Evolutionary conservation across 2,113 vertebrate genomes (phyloP), one percentile per base, ranked within the genome.

Genomic region (Cyphomyrus discorhynchus): DNA sequence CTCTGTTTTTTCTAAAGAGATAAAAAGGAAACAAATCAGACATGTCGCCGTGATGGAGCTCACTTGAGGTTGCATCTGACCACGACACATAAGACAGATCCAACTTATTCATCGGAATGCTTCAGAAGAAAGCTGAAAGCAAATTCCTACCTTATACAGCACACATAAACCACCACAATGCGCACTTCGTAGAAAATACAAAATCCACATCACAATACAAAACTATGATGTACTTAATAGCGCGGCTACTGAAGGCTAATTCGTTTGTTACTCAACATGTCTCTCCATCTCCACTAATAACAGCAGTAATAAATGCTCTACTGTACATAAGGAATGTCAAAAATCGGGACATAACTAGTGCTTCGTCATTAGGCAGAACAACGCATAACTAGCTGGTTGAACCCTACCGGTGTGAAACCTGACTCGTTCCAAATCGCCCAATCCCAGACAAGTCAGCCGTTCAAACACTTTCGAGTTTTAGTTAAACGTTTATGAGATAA

Each of bases 1-100:
- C 94, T 92, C n/a, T 95, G 96, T 93, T 98, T 99, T 91, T 98
- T 99, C 98, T 98, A 91, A 2, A 82, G 93, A 0, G 85, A 11
- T 91, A 35, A 89, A 39, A 13, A 47, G 10, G 7, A 5, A 17
- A 39, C 4, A 13, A 10, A 15, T 77, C 31, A 5, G 1, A 15
- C 35, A 77, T 39, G 31, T 39, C 2, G 35, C 15, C 3, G 31
- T 0, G 13, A 35, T 3, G 11, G 31, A 35, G 70, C 1, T 42
- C 15, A 80, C 17, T 80, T 42, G 35, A 6, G 15, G 35, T 42
- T 80, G 74, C 35, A 42, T 80, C 13, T 80, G 5, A 42, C 35
- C 35, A 39, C 35, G 19, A 39, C 70, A 74, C 66, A 39, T 7
- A 15, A 5, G 19, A 39, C 31, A 56, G 62, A 31, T 31, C 1